These are phyloP conservation scores for Brenthis daphne DNA, from an alignment of 2,888 invertebrate genomes.

Conservation along the genomic window DNA sequence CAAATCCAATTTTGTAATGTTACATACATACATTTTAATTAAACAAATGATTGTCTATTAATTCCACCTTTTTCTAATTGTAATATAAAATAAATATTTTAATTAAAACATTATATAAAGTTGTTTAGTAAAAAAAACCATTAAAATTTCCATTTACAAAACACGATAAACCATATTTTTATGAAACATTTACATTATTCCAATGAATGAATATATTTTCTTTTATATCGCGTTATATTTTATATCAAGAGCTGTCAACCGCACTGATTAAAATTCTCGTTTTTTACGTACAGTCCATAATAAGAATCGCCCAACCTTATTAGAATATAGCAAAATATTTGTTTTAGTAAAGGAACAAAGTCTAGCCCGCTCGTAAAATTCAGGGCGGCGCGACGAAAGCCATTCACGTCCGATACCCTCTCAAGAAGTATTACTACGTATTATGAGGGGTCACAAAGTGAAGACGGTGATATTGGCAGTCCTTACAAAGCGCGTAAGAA, in stretches of 20 bases:
- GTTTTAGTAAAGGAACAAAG: slow-evolving; percentile 28
- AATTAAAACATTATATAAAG: slow-evolving; percentile 5
- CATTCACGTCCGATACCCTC: slow-evolving; percentile 72
- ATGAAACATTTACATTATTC: slow-evolving; percentile 13
- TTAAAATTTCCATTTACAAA: slow-evolving; percentile 12
- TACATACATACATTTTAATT: too few species aligned
- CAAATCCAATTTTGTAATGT: too few species aligned
- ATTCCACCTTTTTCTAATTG: not conserved
- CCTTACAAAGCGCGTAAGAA: slow-evolving; percentile 73
- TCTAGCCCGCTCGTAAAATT: slow-evolving; percentile 64
- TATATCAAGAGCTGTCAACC: slow-evolving; percentile 14
- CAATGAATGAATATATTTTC: slow-evolving; percentile 18
- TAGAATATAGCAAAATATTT: slow-evolving; percentile 32
- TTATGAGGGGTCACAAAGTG: slow-evolving; percentile 81
- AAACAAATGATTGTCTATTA: too few species aligned
- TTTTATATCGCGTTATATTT: slow-evolving; percentile 9
- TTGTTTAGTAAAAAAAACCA: slow-evolving; percentile 6
- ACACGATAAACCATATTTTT: slow-evolving; percentile 12
- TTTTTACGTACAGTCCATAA: slow-evolving; percentile 11
- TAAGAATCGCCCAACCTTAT: slow-evolving; percentile 19
- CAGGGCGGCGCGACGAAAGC: slow-evolving; percentile 55
- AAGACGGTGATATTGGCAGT: slow-evolving; percentile 77
- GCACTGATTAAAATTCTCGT: slow-evolving; percentile 19
- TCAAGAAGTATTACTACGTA: slow-evolving; percentile 77
- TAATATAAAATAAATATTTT: slow-evolving; percentile 1